Evolutionary conservation across 2,888 invertebrate genomes (phyloP).

Genomic region (Parnassius apollo): DNA sequence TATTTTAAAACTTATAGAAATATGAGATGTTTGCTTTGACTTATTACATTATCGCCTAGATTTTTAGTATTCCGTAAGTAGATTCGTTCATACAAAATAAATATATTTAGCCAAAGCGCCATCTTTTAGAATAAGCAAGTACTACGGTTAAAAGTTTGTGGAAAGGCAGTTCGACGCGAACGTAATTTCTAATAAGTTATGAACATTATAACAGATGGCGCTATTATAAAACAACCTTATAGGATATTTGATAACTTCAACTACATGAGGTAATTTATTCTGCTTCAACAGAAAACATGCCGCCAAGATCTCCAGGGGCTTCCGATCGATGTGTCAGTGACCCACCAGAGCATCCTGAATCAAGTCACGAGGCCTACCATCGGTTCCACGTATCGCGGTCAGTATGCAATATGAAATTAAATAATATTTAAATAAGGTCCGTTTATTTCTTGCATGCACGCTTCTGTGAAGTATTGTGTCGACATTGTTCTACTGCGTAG

Average conservation of each 20-base stretch:
- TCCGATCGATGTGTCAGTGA: slow-evolving; percentile 56
- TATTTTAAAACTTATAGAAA: neutral
- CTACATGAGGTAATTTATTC: slow-evolving; percentile 28
- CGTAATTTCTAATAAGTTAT: slow-evolving; percentile 24
- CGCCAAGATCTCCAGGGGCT: slow-evolving; percentile 60
- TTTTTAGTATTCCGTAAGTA: too few species aligned
- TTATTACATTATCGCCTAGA: too few species aligned
- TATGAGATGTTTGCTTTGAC: too few species aligned
- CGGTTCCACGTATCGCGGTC: slow-evolving; percentile 74
- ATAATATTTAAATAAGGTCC: slow-evolving; percentile 38
- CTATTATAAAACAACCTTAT: slow-evolving; percentile 16
- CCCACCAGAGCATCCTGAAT: slow-evolving; percentile 53
- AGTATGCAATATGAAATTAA: slow-evolving; percentile 65
- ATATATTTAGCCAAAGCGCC: slow-evolving; percentile 18
- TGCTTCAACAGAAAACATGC: slow-evolving; percentile 69
- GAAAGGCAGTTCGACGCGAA: neutral
- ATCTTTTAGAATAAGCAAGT: slow-evolving; percentile 20
- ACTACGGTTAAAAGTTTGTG: neutral
- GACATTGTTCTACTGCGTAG: slow-evolving; percentile 1
- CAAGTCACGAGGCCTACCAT: slow-evolving; percentile 62
- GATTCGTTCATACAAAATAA: neutral
- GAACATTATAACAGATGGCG: slow-evolving; percentile 46
- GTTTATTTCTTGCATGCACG: slow-evolving; percentile 36
- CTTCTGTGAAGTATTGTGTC: slow-evolving; percentile 33
- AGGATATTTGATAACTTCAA: too few species aligned